Evolutionary conservation across 2,113 vertebrate genomes (phyloP), one percentile per base, ranked within the genome.

Genomic region (Rhinichthys klamathensis): DNA sequence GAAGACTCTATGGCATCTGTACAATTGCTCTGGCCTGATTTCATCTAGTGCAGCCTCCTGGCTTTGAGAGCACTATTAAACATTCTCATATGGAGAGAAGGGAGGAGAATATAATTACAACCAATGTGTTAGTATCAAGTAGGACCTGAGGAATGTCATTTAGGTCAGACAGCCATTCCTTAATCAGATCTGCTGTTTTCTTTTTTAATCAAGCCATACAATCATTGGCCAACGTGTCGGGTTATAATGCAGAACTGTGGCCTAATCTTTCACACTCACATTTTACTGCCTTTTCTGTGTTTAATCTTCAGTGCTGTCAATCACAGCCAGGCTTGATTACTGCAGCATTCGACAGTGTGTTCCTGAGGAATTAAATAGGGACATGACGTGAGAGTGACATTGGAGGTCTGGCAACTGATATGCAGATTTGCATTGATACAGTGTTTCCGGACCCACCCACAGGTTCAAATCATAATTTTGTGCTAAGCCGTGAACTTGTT

Each of bases 351-450:
- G 90, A 90, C 91, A 91, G 88, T 91, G 90, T 91, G 89, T 91
- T 90, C 84, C 86, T 82, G 56, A 49, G 87, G 90, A 92, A 93
- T 93, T 93, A 94, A 95, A 94, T 83, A 86, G 87, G 90, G 85
- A 91, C 88, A 58, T 92, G 89, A 93, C 92, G 91, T 91, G 90
- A 90, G 93, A 93, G 89, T 93, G 93, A 93, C 92, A 93, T 94
- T 91, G 87, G 91, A 83, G 89, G 86, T 87, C 90, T 90, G 90
- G 35, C 69, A 61, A 23, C 27, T 67, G 77, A 87, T 89, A 84
- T 84, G 86, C 84, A 89, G 84, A 61, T 83, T 83, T 80, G 3
- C 27, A 44, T 46, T 72, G 54, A 79, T 83, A 65, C 80, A 83
- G 67, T 83, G 81, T 35, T 58, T 83, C 81, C 35, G 49, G 81